phyloP scores from a whole-genome alignment of 2,888 invertebrate genomes.

The Hermaeophaga mercurialis region DNA sequence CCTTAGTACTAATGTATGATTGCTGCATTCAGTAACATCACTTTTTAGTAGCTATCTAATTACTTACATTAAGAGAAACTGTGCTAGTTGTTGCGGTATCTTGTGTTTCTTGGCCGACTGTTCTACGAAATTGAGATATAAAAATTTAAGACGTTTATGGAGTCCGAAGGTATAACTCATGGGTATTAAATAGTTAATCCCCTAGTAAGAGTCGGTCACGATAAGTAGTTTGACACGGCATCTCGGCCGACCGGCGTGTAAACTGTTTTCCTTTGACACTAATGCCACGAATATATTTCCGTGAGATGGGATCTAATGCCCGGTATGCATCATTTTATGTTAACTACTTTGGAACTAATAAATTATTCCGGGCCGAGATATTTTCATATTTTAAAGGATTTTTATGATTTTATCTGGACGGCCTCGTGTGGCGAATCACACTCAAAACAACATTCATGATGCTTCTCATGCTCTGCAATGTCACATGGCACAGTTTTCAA shows the following conservation, averaged over 20 bases:
- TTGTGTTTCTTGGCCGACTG: not conserved
- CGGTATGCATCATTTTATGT: constrained; percentile 33
- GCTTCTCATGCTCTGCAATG: no score
- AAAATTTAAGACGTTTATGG: constrained; percentile 20
- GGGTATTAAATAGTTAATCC: constrained; percentile 27
- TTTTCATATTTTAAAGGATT: constrained; percentile 20
- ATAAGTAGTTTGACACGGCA: constrained; percentile 35
- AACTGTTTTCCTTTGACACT: constrained; percentile 32
- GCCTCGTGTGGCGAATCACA: constrained; percentile 5
- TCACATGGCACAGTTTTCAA: no score
- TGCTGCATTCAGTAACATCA: no score
- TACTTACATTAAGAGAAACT: no score
- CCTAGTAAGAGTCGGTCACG: constrained; percentile 31
- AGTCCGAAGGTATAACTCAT: constrained; percentile 18
- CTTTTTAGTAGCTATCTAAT: no score
- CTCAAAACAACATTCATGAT: no score
- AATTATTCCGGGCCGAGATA: constrained; percentile 18
- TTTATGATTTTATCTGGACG: constrained; percentile 12
- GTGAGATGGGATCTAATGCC: constrained; percentile 29
- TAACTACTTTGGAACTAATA: constrained; percentile 21
- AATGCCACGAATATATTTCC: constrained; percentile 31
- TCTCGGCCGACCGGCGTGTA: constrained; percentile 28
- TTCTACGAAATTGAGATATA: constrained; percentile 1
- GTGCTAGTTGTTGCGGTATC: no score
- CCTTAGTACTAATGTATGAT: no score